Evolutionary conservation across 2,113 vertebrate genomes (phyloP).

Genomic region (Xiphorhynchus elegans): DNA sequence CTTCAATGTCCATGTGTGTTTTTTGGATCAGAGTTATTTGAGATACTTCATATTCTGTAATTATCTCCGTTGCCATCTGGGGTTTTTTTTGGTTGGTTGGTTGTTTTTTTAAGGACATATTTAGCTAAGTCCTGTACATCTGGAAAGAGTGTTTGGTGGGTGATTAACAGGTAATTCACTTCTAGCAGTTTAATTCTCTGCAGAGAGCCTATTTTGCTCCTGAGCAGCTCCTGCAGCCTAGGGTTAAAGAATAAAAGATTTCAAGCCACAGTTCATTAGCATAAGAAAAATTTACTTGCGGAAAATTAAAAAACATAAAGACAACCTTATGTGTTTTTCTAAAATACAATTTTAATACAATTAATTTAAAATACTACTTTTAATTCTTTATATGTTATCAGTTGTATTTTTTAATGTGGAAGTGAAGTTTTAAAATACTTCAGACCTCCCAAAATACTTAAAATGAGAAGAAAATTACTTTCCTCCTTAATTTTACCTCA

Average conservation of each 20-base stretch:
- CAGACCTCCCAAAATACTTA: neutral
- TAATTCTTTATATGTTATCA: neutral
- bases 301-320: neutral
- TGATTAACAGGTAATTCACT: neutral
- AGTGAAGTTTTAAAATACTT: neutral
- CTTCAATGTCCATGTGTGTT: accelerated
- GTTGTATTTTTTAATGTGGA: neutral
- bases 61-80: neutral
- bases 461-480: neutral
- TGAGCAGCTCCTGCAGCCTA: neutral
- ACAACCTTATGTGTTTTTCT: neutral
- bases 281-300: neutral
- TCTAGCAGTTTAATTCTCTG: neutral
- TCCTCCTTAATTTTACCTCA: neutral
- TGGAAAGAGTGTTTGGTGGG: neutral
- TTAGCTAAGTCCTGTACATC: neutral
- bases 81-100: neutral
- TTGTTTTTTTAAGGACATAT: neutral
- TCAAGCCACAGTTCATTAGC: neutral
- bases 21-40: neutral
- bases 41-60: neutral
- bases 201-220: neutral
- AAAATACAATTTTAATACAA: neutral
- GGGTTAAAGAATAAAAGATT: neutral
- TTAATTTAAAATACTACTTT: neutral